These are phyloP conservation scores for Halcyon malimbica DNA, from an alignment of 2,113 vertebrate genomes.

Conservation along the genomic window DNA sequence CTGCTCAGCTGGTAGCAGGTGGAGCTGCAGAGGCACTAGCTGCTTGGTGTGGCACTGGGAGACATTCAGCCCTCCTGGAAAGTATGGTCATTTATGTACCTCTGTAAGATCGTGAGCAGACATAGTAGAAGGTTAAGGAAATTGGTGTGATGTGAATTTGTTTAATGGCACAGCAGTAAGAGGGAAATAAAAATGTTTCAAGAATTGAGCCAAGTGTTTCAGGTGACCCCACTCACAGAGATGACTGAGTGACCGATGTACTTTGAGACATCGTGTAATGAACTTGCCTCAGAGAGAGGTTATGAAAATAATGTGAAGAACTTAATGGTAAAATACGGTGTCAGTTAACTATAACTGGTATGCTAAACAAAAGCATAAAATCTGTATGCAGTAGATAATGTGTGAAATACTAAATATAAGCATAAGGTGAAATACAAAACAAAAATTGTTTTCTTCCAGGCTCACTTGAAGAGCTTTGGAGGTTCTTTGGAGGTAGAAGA, in stretches of 20 bases:
- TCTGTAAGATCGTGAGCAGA: neutral
- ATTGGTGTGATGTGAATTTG: neutral
- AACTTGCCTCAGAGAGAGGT: neutral
- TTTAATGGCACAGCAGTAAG: neutral
- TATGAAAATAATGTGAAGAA: neutral
- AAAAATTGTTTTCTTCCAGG: neutral
- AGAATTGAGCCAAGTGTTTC: neutral
- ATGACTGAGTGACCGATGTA: neutral
- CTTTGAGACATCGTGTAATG: neutral
- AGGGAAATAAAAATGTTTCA: neutral
- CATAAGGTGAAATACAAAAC: neutral
- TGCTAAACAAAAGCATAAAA: neutral
- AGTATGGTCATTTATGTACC: neutral
- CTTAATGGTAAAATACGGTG: neutral
- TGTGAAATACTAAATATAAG: neutral
- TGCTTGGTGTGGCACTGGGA: neutral
- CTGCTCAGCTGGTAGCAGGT: constrained; percentile 36
- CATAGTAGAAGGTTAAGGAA: neutral
- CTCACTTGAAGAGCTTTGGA: neutral
- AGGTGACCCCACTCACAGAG: neutral
- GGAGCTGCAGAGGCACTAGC: constrained; percentile 6
- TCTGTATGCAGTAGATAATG: neutral
- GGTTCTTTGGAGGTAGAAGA: neutral
- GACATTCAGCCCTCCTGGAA: neutral
- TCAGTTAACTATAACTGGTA: neutral